Evolutionary conservation across 2,888 invertebrate species (phyloP), one percentile per base, ranked within the genome.

Genomic region (Autographa gamma): DNA sequence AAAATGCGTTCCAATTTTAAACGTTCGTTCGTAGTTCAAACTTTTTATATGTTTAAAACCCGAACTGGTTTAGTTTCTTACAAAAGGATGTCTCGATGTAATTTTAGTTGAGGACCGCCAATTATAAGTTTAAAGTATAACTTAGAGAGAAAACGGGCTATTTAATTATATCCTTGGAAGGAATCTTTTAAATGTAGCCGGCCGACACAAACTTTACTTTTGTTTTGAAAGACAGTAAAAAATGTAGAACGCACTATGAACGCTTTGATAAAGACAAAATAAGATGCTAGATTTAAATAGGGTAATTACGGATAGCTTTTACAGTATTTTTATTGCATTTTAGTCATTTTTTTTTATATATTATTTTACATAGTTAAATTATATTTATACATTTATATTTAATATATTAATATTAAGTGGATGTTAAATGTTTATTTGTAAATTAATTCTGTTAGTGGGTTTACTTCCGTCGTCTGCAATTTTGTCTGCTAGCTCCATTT

Each of bases 101-200:
- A 90, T 91, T 91, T 88, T 83, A 87, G 80, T 77, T 81, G 80
- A 79, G 83, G 88, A 89, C 88, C 88, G 81, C 84, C 91, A 92
- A 91, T 92, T 92, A 92, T 89, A 85, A 86, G 81, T 84, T 87
- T 85, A 86, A 90, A 90, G 86, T 89, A 91, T 88, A 90, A 87
- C 75, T 89, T 88, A 85, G 85, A 83, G 86, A 83, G 86, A 85
- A 84, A 77, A 85, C 76, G 79, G 80, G 74, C 71, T 75, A 76
- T 84, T 86, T 92, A 91, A 92, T 92, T 91, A 91, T 89, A 90
- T 81, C 85, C 84, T 88, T 85, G 83, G 86, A 76, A 85, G 79
- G 88, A 88, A 89, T 89, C 83, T 85, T 88, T 90, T 90, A 90
- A 91, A 90, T 86, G 88, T 83, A 77, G 81, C 74, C 80, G 82